These are phyloP conservation scores for Meloidogyne chitwoodi DNA, from an alignment of 1,140 invertebrate genomes.

Conservation along the genomic window DNA sequence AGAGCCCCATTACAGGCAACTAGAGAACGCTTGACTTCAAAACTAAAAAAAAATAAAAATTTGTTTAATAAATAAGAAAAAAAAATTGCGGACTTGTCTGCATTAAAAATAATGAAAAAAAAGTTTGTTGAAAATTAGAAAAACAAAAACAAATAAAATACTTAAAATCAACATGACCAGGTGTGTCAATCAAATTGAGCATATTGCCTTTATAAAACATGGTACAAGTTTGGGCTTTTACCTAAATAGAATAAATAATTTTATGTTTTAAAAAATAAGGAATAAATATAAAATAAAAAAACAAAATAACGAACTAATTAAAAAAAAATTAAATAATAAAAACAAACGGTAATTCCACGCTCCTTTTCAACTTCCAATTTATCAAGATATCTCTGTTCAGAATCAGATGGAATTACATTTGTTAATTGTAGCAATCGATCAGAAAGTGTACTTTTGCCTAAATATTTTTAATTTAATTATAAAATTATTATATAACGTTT, in stretches of 20 bases:
- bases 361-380: constrained; percentile 78
- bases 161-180: constrained; percentile 91
- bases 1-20: constrained; percentile 89
- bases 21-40: constrained; percentile 81
- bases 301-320: background rate
- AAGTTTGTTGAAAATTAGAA: no score
- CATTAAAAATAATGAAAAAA: no score
- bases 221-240: constrained; percentile 92
- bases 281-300: no score
- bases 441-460: constrained; percentile 83
- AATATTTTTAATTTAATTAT: background rate
- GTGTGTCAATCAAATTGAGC: constrained; percentile 95
- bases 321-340: background rate
- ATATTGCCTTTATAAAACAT: constrained; percentile 71
- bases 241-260: background rate
- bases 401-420: constrained; percentile 45
- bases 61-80: background rate
- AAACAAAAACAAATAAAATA: background rate
- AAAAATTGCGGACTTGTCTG: background rate
- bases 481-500: background rate
- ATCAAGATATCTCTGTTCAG: constrained; percentile 76
- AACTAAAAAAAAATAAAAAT: constrained; percentile 64
- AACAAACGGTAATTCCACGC: constrained; percentile 76
- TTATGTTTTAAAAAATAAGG: no score
- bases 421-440: constrained; percentile 85